phyloP scores from a whole-genome alignment of 2,113 vertebrate genomes.

The Emberiza fucata region DNA sequence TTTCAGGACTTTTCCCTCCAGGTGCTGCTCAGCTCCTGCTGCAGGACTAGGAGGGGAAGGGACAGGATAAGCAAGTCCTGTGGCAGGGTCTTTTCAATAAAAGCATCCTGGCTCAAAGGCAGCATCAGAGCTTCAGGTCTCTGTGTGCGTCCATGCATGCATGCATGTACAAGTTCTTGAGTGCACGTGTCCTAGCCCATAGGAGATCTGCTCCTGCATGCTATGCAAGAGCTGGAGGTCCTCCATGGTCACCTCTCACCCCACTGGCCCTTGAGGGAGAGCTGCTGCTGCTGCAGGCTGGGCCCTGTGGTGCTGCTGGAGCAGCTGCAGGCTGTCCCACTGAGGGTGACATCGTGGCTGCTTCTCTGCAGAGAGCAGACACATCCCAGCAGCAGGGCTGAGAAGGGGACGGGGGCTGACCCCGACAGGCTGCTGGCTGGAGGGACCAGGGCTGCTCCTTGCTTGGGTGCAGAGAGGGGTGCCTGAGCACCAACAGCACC shows the following conservation, averaged over 20 bases:
- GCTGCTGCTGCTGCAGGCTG: neutral
- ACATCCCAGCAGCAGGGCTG: neutral
- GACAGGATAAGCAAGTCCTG: neutral
- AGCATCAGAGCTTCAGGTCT: neutral
- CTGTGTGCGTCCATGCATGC: neutral
- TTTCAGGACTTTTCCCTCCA: conserved; percentile 47
- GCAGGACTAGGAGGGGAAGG: neutral
- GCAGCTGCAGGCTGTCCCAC: neutral
- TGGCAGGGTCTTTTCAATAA: conserved; percentile 55
- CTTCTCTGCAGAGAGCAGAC: neutral
- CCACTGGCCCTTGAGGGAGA: neutral
- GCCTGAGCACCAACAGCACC: neutral
- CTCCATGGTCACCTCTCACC: accelerated
- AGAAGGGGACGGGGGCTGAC: neutral
- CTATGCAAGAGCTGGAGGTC: neutral
- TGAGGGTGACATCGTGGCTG: neutral
- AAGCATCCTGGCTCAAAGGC: conserved; percentile 53
- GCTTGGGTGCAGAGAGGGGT: neutral
- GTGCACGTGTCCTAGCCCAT: accelerated
- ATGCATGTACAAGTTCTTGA: neutral
- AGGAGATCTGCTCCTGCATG: neutral
- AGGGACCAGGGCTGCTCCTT: neutral
- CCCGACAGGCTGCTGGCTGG: neutral
- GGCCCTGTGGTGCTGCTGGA: neutral
- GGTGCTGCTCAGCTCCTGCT: conserved; percentile 31